These are phyloP conservation scores for Ophthalmolycus amberensis DNA, from an alignment of 2,113 vertebrate genomes.

Conservation along the genomic window DNA sequence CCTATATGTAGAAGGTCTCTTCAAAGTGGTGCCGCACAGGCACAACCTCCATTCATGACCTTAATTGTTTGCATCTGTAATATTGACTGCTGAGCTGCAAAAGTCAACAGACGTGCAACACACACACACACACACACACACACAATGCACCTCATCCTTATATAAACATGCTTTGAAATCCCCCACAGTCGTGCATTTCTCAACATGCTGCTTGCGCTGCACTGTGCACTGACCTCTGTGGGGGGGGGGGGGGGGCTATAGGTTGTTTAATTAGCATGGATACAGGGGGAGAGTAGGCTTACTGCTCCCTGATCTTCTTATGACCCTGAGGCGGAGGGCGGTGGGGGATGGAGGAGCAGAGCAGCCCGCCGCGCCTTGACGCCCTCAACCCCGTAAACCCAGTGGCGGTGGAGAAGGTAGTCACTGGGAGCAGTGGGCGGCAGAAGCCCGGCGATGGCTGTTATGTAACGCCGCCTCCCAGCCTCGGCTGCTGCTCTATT, in stretches of 20 bases:
- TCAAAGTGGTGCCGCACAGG: background rate
- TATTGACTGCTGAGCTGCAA: constrained; percentile 65
- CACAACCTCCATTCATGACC: constrained; percentile 40
- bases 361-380: constrained; percentile 36
- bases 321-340: constrained; percentile 57
- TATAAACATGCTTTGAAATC: constrained; percentile 27
- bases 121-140: constrained; percentile 14
- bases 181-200: constrained; percentile 35
- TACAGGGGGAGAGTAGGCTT: constrained; percentile 34
- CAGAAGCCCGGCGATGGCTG: constrained; percentile 34
- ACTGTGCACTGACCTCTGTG: constrained; percentile 61
- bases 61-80: constrained; percentile 59
- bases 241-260: constrained; percentile 30
- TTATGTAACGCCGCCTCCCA: constrained; percentile 80
- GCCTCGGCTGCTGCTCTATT: constrained; percentile 65
- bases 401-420: constrained; percentile 54
- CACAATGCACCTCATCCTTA: constrained; percentile 33
- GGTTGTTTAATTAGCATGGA: constrained; percentile 72
- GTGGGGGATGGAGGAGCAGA: background rate
- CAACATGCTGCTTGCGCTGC: constrained; percentile 55
- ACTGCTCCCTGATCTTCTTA: constrained; percentile 68
- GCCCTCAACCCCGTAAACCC: constrained; percentile 60
- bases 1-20: constrained; percentile 31
- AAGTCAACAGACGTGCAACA: constrained; percentile 50
- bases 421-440: constrained; percentile 60